Conservation (phyloP, 2,797 vertebrate species). For the Enteromius trimaculatus region DNA sequence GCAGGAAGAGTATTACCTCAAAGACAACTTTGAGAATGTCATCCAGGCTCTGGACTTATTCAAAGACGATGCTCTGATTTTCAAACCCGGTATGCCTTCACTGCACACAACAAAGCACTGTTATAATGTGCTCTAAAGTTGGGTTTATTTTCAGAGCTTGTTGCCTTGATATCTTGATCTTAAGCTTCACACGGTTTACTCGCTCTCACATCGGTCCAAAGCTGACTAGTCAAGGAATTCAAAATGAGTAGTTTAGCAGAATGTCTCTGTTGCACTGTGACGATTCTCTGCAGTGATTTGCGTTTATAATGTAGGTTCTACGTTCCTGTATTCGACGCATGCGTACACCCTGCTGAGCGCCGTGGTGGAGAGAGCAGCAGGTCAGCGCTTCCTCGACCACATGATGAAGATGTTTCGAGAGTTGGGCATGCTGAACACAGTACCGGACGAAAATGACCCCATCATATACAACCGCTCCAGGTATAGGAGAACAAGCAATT, state of each 20-base stretch:
- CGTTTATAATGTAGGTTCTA: slow-evolving; percentile 79
- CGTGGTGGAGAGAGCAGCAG: slow-evolving; percentile 88
- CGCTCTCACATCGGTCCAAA: neutral
- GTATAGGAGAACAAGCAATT: slow-evolving; percentile 68
- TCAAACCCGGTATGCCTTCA: slow-evolving; percentile 86
- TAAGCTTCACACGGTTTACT: neutral
- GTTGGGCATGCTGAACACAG: slow-evolving; percentile 91
- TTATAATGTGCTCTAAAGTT: neutral
- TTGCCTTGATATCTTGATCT: neutral
- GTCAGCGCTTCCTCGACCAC: slow-evolving; percentile 86
- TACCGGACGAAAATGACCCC: slow-evolving; percentile 91
- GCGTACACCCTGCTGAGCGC: slow-evolving; percentile 93
- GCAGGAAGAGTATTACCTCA: slow-evolving; percentile 93
- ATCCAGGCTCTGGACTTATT: slow-evolving; percentile 89
- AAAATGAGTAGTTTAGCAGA: neutral
- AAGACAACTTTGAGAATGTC: slow-evolving; percentile 89
- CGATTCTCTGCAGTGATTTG: neutral
- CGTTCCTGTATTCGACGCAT: slow-evolving; percentile 95
- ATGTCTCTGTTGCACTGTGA: neutral
- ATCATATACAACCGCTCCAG: slow-evolving; percentile 96
- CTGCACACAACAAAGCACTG: neutral
- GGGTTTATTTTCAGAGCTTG: neutral
- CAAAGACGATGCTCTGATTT: slow-evolving; percentile 94
- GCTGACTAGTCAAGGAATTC: neutral
- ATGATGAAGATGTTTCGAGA: slow-evolving; percentile 93